A percentile compares a stretch with the other conserved stretches of the same genome.
Conservation (phyloP, 2,797 vertebrate species). For the Microhierax caerulescens region DNA sequence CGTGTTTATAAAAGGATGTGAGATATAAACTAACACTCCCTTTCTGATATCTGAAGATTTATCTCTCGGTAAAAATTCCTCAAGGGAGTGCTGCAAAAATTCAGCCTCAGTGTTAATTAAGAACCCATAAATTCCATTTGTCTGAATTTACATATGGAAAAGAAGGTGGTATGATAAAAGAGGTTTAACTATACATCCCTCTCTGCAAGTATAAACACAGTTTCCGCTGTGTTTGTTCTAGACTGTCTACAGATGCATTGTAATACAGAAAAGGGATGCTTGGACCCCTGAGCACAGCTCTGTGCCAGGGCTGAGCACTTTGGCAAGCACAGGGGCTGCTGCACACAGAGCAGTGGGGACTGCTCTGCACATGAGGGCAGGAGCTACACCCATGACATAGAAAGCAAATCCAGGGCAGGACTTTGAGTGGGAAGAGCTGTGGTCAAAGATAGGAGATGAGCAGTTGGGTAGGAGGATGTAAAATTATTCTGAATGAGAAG, state of each 20-base stretch:
- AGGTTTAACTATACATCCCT: neutral
- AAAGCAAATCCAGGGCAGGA: neutral
- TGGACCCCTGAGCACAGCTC: neutral
- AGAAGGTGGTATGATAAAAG: neutral
- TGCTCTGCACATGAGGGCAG: neutral
- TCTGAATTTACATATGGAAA: slow-evolving; percentile 20
- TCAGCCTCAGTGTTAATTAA: neutral
- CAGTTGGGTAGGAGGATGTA: neutral
- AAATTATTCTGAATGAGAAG: neutral
- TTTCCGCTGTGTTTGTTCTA: slow-evolving; percentile 3
- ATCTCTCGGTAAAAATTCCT: slow-evolving; percentile 24
- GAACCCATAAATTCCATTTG: neutral
- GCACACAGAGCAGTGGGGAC: neutral
- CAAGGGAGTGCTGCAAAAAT: neutral
- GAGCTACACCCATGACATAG: neutral
- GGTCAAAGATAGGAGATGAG: neutral
- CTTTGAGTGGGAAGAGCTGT: neutral
- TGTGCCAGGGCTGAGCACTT: neutral
- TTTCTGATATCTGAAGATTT: slow-evolving; percentile 34
- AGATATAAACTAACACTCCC: slow-evolving; percentile 29
- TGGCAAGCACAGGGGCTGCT: neutral
- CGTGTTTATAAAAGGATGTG: slow-evolving; percentile 31
- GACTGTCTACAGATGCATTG: neutral
- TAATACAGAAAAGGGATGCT: neutral
- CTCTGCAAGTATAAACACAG: neutral